Evolutionary conservation across 2,888 invertebrate species (phyloP), one percentile per base, ranked within the genome.

Genomic region (Ennomos fuscantarius): DNA sequence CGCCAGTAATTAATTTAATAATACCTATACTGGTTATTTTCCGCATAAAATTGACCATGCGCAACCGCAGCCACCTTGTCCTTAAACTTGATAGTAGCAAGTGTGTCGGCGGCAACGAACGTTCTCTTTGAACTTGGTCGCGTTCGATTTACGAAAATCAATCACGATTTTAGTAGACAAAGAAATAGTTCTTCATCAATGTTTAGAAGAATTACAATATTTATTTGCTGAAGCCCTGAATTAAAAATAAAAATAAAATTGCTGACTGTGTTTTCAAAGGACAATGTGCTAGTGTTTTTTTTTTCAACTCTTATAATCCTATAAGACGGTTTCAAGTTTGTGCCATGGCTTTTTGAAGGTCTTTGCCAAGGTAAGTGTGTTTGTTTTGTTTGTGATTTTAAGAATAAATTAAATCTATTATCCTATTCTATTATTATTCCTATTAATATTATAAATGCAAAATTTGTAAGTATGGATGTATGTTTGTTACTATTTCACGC

Each of bases 1-100:
- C 15, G 3, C 15, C 15, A 15, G 3, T 15, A 6, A 24, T 24
- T 24, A 24, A 24, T 24, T 6, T 0, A 24, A 6, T 24, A 24
- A 6, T 24, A 24, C 24, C 53, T 41, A 12, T 34, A 37, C 37
- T 50, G 43, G 56, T 15, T 35, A 11, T 59, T 42, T 68, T 51
- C 55, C 11, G 60, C 55, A 68, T 68, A 63, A 66, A 55, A 44
- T 58, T 51, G 60, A 46, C 61, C 58, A 52, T 46, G 51, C 45
- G 52, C 53, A 53, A 44, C 41, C 42, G 52, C 59, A 60, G 58
- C 64, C 66, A 66, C 68, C 66, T 74, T 78, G 81, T 71, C 84
- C 84, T 85, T 84, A 84, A 85, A 84, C 84, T 85, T 84, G 83
- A 67, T 70, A 73, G 76, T 71, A 59, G 68, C 63, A 60, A 59